Evolutionary conservation across 2,888 invertebrate genomes (phyloP).

Genomic region (Andrena bicolor): DNA sequence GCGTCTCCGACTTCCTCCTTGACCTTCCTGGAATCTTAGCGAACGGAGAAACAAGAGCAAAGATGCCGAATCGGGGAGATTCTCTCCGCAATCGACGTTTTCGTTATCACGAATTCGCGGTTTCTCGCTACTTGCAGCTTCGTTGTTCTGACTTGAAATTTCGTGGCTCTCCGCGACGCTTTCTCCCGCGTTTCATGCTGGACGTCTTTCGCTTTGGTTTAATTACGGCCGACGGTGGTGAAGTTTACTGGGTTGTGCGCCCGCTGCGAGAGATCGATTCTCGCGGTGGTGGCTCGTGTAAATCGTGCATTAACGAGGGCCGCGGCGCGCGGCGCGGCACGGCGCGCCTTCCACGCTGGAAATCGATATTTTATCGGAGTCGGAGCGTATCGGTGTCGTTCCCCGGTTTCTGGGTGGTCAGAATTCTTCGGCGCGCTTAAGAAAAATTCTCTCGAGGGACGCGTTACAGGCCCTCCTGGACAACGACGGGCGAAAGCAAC

Average conservation of each 20-base stretch:
- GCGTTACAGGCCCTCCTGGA: constrained; percentile 61
- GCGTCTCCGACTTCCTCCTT: not conserved
- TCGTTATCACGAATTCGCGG: too few relatives aligned
- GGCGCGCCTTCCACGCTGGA: constrained; percentile 35
- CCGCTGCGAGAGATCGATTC: not conserved
- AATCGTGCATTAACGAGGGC: constrained; percentile 55
- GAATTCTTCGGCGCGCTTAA: constrained; percentile 64
- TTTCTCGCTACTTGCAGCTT: too few relatives aligned
- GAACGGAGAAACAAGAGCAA: too few relatives aligned
- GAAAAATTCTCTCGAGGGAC: constrained; percentile 62
- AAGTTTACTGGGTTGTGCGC: not conserved
- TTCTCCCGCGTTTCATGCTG: too few relatives aligned
- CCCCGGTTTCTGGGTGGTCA: constrained; percentile 67
- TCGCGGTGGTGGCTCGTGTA: constrained; percentile 20
- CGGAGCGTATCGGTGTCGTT: constrained; percentile 49
- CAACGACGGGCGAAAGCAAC: constrained; percentile 69
- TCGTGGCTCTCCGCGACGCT: too few relatives aligned
- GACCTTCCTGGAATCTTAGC: not conserved
- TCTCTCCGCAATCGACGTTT: too few relatives aligned
- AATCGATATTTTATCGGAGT: constrained; percentile 60
- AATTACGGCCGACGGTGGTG: not conserved
- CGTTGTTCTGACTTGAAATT: too few relatives aligned
- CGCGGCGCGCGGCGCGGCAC: constrained; percentile 19
- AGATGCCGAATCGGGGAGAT: too few relatives aligned
- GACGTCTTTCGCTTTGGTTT: too few relatives aligned